Conservation (phyloP, 2,888 invertebrate species). For the Ditula angustiorana region DNA sequence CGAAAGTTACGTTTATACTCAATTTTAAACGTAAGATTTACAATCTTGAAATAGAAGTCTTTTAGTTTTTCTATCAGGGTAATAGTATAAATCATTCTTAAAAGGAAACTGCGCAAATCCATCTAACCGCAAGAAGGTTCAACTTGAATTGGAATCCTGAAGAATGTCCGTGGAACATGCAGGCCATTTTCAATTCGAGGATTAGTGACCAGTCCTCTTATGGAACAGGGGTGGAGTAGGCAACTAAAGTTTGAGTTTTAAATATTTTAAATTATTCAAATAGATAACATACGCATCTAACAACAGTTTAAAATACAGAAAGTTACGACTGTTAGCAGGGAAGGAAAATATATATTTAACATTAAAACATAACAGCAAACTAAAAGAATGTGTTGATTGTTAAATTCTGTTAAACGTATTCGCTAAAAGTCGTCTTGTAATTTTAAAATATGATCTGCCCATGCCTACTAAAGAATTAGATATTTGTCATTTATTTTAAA, state of each 20-base stretch:
- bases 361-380: too few species aligned
- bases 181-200: conserved; percentile 39
- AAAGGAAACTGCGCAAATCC: conserved; percentile 33
- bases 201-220: conserved; percentile 32
- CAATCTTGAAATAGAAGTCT: neutral
- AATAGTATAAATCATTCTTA: conserved; percentile 30
- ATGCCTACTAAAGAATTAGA: too few species aligned
- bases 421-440: too few species aligned
- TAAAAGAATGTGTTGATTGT: too few species aligned
- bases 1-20: neutral
- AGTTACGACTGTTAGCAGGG: too few species aligned
- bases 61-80: neutral
- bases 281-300: too few species aligned
- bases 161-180: conserved; percentile 39
- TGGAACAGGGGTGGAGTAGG: conserved; percentile 24
- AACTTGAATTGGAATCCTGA: conserved; percentile 39
- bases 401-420: too few species aligned
- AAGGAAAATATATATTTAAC: too few species aligned
- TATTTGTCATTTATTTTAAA: too few species aligned
- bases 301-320: too few species aligned
- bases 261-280: neutral
- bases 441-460: too few species aligned
- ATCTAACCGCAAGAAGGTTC: conserved; percentile 33
- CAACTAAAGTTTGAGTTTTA: neutral
- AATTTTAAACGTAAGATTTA: neutral